phyloP scores from a whole-genome alignment of 2,797 vertebrate genomes.

The Girardinus metallicus region DNA sequence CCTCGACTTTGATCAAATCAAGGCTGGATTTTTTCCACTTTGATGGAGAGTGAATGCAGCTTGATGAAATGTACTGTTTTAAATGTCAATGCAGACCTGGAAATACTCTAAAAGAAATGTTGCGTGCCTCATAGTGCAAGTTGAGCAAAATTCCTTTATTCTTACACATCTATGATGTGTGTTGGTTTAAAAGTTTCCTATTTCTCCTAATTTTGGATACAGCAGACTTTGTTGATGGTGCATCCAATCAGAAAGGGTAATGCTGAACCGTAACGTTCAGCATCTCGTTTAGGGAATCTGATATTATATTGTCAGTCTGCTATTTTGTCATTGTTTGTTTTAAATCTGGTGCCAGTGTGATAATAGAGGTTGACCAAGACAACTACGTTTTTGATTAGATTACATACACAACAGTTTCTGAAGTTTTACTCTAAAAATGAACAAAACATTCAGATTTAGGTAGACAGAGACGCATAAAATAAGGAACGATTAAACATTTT shows the following conservation, averaged over 20 bases:
- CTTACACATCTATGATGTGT: not conserved
- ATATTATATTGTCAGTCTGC: not conserved
- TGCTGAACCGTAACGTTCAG: not conserved
- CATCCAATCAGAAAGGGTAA: not conserved
- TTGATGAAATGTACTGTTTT: conserved; percentile 20
- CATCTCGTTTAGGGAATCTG: not conserved
- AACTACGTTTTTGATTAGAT: not conserved
- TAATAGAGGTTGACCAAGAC: not conserved
- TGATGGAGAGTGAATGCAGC: not conserved
- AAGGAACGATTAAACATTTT: not conserved
- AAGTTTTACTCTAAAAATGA: not conserved
- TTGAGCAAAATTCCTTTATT: not conserved
- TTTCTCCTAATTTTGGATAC: not conserved
- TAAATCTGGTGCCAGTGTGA: not conserved
- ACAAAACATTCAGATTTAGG: not conserved
- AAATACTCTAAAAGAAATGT: not conserved
- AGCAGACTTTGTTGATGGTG: not conserved
- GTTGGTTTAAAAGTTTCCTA: not conserved
- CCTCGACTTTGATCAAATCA: conserved; percentile 23
- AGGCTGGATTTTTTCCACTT: conserved; percentile 22
- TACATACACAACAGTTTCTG: not conserved
- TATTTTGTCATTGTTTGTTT: not conserved
- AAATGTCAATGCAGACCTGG: not conserved
- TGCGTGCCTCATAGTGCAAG: not conserved
- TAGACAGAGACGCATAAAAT: not conserved